A percentile compares a stretch with the other conserved stretches of the same genome.
phyloP scores from a whole-genome alignment of 2,113 vertebrate species.

The Xiphophorus couchianus region DNA sequence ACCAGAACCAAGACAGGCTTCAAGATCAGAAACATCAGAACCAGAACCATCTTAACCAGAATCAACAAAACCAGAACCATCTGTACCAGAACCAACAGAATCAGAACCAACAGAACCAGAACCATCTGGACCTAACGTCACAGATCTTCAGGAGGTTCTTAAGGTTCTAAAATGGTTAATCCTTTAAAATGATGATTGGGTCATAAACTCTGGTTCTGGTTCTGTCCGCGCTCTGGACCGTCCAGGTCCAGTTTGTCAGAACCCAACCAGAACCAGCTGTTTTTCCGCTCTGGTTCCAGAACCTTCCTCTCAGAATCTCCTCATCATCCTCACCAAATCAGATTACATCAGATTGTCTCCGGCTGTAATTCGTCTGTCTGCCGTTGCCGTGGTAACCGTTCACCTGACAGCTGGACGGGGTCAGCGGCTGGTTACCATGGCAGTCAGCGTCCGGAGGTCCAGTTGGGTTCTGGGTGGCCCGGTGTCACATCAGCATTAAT shows the following conservation, averaged over 20 bases:
- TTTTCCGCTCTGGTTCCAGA: neutral
- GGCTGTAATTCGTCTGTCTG: conserved; percentile 23
- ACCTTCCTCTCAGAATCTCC: neutral
- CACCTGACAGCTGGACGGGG: conserved; percentile 45
- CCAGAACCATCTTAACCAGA: no score
- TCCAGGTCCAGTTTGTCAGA: neutral
- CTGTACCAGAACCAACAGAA: no score
- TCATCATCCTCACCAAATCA: conserved; percentile 17
- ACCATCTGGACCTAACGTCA: no score
- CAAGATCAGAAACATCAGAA: no score
- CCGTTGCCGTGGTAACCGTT: conserved; percentile 37
- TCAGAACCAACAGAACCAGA: no score
- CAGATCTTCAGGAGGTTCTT: no score
- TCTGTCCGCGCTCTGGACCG: neutral
- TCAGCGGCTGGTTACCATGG: conserved; percentile 23
- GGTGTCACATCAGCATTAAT: no score
- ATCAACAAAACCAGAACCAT: no score
- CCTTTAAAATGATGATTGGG: no score
- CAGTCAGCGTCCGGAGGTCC: neutral
- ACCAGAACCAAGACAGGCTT: no score
- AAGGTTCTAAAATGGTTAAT: no score
- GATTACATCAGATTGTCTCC: conserved; percentile 44
- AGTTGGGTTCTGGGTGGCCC: no score
- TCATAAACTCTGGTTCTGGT: neutral
- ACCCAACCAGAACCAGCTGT: neutral